Evolutionary conservation across 2,113 vertebrate genomes (phyloP).

Genomic region (Rhabdornis inornatus): DNA sequence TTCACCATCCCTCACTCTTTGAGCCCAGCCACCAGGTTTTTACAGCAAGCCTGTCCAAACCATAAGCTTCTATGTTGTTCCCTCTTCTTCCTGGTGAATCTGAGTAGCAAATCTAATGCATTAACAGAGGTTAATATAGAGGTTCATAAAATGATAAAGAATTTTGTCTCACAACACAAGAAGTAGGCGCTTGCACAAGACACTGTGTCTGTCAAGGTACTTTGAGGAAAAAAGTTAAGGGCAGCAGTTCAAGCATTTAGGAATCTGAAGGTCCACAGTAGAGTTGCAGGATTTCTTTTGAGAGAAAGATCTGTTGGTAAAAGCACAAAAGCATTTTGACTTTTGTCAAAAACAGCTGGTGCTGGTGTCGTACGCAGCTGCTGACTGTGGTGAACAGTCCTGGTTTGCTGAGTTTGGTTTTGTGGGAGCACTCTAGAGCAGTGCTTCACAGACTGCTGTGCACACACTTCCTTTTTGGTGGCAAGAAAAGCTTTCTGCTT

Average conservation of each 20-base stretch:
- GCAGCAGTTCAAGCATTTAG: background rate
- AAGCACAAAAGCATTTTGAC: background rate
- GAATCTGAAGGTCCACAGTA: background rate
- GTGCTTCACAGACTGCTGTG: background rate
- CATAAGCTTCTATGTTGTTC: background rate
- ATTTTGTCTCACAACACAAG: background rate
- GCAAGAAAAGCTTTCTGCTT: background rate
- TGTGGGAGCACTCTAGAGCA: background rate
- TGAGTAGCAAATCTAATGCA: background rate
- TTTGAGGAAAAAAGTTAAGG: background rate
- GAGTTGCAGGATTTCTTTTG: background rate
- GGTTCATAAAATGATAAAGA: background rate
- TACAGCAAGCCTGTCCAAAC: background rate
- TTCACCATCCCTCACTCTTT: background rate
- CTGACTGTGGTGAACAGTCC: background rate
- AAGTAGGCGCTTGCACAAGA: background rate
- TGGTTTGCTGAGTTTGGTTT: background rate
- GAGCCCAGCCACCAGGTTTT: background rate
- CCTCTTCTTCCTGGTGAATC: background rate
- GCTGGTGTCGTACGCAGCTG: background rate
- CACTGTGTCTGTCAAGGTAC: background rate
- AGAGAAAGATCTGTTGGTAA: background rate
- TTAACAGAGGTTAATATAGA: background rate
- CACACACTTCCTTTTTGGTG: background rate
- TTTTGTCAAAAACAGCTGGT: background rate